Evolutionary conservation across 2,888 invertebrate genomes (phyloP), one percentile per base, ranked within the genome.

Genomic region (Melipona bicolor): DNA sequence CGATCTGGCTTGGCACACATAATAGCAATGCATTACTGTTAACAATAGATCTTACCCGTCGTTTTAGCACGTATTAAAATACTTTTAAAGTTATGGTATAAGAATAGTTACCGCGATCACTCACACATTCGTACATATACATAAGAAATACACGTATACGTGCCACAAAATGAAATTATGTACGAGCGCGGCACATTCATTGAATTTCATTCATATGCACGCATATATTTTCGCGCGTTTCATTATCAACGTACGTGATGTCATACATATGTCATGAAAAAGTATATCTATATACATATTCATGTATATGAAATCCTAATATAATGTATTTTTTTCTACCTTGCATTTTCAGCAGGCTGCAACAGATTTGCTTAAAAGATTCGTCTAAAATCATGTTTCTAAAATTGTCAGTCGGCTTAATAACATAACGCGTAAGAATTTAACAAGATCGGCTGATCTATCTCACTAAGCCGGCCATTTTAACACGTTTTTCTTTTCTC

Each of bases 351-450:
- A 89, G 87, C 91, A 90, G 90, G 89, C 82, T 90, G 90, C 87
- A 91, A 92, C 88, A 89, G 83, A 80, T 90, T 87, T 88, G 82
- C 83, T 91, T 89, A 88, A 92, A 92, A 91, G 89, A 87, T 86
- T 90, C 84, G 79, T 92, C 91, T 91, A 92, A 91, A 91, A 92
- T 89, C 88, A 80, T 87, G 89, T 91, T 79, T 86, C 89, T 90
- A 91, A 89, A 92, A 91, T 85, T 89, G 89, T 93, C 92, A 93
- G 91, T 93, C 93, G 82, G 88, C 89, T 91, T 89, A 62, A 87
- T 87, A 89, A 89, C 88, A 69, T 90, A 91, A 91, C 90, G 89
- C 91, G 89, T 88, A 84, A 90, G 88, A 87, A 87, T 83, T 90
- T 81, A 91, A 91, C 91, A 92, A 91, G 89, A 90, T 88, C 75